Percentiles rank a stretch among this genome's conserved stretches.
Conservation (phyloP, 2,113 vertebrate genomes). For the Solea solea region DNA sequence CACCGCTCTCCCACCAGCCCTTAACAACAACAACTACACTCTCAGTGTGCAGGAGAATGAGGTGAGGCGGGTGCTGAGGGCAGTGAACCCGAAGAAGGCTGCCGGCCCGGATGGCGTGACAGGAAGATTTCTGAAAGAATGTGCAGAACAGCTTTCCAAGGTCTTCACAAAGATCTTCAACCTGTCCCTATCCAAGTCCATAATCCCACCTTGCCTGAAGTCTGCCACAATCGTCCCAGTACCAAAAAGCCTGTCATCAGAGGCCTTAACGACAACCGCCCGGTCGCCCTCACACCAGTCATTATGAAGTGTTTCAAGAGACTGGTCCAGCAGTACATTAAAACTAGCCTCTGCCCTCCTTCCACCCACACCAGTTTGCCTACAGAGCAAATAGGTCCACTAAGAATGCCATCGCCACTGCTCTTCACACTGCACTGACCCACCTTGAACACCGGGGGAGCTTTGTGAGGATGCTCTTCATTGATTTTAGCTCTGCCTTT, state of each 20-base stretch:
- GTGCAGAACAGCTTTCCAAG: neutral
- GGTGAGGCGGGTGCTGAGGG: neutral
- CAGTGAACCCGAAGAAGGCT: neutral
- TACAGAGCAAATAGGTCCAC: too few relatives aligned
- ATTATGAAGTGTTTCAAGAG: too few relatives aligned
- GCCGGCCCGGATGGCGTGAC: neutral
- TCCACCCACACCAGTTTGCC: too few relatives aligned
- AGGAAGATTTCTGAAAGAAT: neutral
- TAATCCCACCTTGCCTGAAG: neutral
- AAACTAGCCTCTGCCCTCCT: too few relatives aligned
- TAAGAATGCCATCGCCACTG: neutral
- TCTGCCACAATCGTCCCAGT: too few relatives aligned
- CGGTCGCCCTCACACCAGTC: too few relatives aligned
- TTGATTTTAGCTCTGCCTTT: neutral
- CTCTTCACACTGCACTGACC: neutral
- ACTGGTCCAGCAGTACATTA: too few relatives aligned
- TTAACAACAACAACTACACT: neutral
- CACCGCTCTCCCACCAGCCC: neutral
- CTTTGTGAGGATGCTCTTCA: neutral
- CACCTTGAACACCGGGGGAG: neutral
- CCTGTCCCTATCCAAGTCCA: neutral
- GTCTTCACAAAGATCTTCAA: neutral
- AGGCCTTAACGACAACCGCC: too few relatives aligned
- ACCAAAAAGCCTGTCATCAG: too few relatives aligned
- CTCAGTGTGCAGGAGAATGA: neutral